These are phyloP conservation scores for Chalcis sispes DNA, from an alignment of 2,888 invertebrate genomes.

Conservation along the genomic window DNA sequence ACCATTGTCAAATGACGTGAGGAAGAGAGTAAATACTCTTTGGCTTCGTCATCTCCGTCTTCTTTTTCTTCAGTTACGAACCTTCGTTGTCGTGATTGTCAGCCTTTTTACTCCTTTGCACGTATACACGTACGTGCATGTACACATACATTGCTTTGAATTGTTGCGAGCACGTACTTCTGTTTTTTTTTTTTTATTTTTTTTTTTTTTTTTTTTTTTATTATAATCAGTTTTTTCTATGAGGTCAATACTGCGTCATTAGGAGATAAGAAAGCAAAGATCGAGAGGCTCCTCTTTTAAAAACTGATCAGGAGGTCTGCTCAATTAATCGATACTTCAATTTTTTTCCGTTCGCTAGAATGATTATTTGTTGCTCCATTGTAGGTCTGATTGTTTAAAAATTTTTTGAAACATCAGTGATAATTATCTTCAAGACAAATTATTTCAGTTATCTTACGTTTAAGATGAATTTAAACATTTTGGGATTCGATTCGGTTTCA, in stretches of 20 bases:
- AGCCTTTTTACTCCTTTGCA: slow-evolving; percentile 29
- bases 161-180: not conserved
- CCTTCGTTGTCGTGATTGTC: slow-evolving; percentile 55
- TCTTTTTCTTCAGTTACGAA: slow-evolving; percentile 43
- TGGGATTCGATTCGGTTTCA: not conserved
- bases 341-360: slow-evolving; percentile 3
- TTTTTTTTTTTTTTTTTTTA: slow-evolving; percentile 3
- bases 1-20: slow-evolving; percentile 43
- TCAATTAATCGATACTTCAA: not conserved
- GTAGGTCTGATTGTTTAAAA: slow-evolving; percentile 11
- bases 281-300: slow-evolving; percentile 2
- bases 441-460: not conserved
- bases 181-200: not conserved
- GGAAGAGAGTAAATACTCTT: slow-evolving; percentile 42
- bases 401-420: slow-evolving; percentile 16
- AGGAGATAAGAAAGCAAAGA: slow-evolving; percentile 33
- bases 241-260: slow-evolving; percentile 18
- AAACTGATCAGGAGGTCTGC: slow-evolving; percentile 6
- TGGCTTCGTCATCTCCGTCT: slow-evolving; percentile 44
- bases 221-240: not conserved
- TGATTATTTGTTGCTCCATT: not conserved
- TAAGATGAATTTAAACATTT: not conserved
- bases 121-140: slow-evolving; percentile 1
- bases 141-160: slow-evolving; percentile 17
- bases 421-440: slow-evolving; percentile 22